phyloP scores from a whole-genome alignment of 2,797 vertebrate species.

The Cossypha niveicapilla region DNA sequence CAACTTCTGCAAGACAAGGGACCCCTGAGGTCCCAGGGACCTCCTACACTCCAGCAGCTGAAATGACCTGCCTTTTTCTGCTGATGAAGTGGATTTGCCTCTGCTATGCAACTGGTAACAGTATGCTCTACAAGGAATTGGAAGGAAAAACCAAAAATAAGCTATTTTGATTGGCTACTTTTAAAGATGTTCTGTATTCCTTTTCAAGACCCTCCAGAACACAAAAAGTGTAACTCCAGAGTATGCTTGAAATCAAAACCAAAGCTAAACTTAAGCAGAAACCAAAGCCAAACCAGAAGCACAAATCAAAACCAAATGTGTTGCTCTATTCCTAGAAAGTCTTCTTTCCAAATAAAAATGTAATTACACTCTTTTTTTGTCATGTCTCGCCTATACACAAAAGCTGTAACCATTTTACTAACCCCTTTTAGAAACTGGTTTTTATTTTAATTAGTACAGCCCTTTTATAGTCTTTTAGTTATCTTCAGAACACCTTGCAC shows the following conservation, averaged over 20 bases:
- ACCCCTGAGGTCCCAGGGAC: not conserved
- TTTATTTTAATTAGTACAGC: slow-evolving; percentile 6
- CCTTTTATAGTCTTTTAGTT: not conserved
- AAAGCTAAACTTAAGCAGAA: not conserved
- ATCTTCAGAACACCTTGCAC: not conserved
- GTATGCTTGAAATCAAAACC: not conserved
- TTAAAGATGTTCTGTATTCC: not conserved
- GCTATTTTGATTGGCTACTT: not conserved
- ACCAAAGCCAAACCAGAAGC: not conserved
- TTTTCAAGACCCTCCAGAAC: not conserved
- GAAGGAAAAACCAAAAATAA: not conserved
- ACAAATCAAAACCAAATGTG: slow-evolving; percentile 37
- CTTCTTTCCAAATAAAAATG: not conserved
- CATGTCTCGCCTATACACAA: not conserved
- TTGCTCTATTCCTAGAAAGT: slow-evolving; percentile 45
- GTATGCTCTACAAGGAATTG: not conserved
- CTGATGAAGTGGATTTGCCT: not conserved
- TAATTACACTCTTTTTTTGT: not conserved
- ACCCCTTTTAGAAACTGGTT: not conserved
- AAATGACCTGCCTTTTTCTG: not conserved
- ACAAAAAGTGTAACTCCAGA: not conserved
- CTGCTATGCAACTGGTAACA: not conserved
- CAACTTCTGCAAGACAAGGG: not conserved
- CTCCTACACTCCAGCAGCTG: not conserved
- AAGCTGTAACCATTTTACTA: not conserved